Percentiles rank a stretch among this genome's conserved stretches.
Conservation (phyloP, 2,113 vertebrate genomes). For the Cheirogaleus medius region DNA sequence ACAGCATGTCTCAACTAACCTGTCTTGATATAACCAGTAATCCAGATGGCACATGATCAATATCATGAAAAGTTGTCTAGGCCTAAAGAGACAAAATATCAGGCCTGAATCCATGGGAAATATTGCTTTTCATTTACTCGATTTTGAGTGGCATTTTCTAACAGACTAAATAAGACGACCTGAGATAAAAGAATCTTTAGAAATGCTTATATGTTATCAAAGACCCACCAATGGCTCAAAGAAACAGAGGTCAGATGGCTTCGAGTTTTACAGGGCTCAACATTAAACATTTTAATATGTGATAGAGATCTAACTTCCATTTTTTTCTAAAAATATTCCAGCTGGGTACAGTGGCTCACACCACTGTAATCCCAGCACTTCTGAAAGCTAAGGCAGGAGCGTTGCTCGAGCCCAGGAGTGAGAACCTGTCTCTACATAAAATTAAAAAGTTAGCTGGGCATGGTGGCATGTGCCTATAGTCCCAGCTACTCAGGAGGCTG, state of each 20-base stretch:
- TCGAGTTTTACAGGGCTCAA: not conserved
- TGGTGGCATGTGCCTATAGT: too few species aligned
- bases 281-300: not conserved
- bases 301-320: not conserved
- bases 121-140: not conserved
- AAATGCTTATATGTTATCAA: not conserved
- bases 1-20: accelerated
- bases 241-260: not conserved
- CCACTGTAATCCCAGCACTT: too few species aligned
- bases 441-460: too few species aligned
- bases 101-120: not conserved
- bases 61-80: not conserved
- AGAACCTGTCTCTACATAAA: too few species aligned
- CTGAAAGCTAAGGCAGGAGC: too few species aligned
- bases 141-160: not conserved
- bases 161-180: not conserved
- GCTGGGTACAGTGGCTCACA: too few species aligned
- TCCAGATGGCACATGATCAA: not conserved
- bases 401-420: too few species aligned
- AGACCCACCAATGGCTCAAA: not conserved
- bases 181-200: not conserved
- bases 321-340: not conserved
- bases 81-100: not conserved
- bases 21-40: not conserved
- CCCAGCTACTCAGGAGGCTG: too few species aligned